Percentiles rank a stretch among this genome's conserved stretches.
These are phyloP conservation scores for Sciurus carolinensis DNA, from an alignment of 2,797 vertebrate genomes.

Conservation along the genomic window DNA sequence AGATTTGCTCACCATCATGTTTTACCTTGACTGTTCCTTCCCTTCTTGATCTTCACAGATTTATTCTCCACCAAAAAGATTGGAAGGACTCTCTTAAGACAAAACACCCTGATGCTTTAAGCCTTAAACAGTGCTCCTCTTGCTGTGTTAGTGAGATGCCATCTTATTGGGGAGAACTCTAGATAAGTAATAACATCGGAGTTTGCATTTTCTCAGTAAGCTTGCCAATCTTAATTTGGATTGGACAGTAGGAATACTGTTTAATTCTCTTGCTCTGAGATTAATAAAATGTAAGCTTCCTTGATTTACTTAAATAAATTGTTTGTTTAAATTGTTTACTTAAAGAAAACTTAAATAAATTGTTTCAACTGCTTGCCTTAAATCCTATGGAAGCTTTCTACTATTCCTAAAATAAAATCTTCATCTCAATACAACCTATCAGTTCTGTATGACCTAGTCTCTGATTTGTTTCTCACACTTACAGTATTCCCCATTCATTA, in stretches of 20 bases:
- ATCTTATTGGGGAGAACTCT: neutral
- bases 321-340: too few species aligned
- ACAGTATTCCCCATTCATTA: neutral
- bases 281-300: neutral
- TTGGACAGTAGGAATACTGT: neutral
- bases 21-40: neutral
- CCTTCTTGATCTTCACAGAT: neutral
- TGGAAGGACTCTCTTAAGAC: neutral
- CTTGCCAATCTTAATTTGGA: neutral
- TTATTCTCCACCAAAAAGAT: neutral
- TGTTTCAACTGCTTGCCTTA: neutral
- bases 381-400: neutral
- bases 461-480: neutral
- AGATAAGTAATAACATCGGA: neutral
- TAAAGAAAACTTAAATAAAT: neutral
- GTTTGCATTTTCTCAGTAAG: neutral
- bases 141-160: constrained; percentile 17
- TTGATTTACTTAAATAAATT: neutral
- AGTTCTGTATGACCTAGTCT: neutral
- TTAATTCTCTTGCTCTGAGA: neutral
- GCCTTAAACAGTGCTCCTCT: neutral
- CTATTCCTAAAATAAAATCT: constrained; percentile 27
- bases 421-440: neutral
- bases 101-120: neutral
- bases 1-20: neutral